phyloP scores from a whole-genome alignment of 1,140 invertebrate genomes.

The Grapholita molesta region DNA sequence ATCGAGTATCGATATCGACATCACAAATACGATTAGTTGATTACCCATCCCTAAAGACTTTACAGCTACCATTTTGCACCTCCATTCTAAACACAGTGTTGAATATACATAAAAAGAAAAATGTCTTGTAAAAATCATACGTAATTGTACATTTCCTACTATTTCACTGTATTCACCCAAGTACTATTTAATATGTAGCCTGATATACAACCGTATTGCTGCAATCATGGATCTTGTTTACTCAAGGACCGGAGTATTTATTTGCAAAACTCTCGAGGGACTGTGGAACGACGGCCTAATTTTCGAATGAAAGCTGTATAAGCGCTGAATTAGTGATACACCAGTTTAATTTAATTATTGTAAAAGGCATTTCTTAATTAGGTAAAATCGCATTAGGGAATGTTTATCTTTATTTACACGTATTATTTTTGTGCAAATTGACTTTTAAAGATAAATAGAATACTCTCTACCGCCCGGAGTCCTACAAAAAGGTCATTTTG shows the following conservation, averaged over 20 bases:
- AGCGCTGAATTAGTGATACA: neutral
- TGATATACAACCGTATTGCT: slow-evolving; percentile 24
- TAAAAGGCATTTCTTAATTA: neutral
- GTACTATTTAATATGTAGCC: too few relatives aligned
- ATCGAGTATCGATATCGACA: too few relatives aligned
- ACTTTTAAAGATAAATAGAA: neutral
- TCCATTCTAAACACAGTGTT: too few relatives aligned
- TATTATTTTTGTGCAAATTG: neutral
- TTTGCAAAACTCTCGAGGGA: slow-evolving; percentile 58
- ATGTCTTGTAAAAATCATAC: too few relatives aligned
- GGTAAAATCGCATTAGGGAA: neutral
- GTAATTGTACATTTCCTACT: too few relatives aligned
- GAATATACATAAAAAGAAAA: too few relatives aligned
- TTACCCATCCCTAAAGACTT: too few relatives aligned
- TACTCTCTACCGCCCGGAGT: too few relatives aligned
- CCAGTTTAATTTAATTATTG: slow-evolving; percentile 9
- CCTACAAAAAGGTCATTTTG: too few relatives aligned
- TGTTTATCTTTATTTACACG: neutral
- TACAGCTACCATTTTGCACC: too few relatives aligned
- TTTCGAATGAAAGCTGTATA: slow-evolving; percentile 46
- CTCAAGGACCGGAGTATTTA: slow-evolving; percentile 51
- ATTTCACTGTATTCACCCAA: too few relatives aligned
- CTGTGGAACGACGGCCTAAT: slow-evolving; percentile 51
- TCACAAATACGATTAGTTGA: too few relatives aligned
- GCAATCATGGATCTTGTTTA: slow-evolving; percentile 50